Evolutionary conservation across 2,888 invertebrate species (phyloP).

Genomic region (Argynnis bischoffii): DNA sequence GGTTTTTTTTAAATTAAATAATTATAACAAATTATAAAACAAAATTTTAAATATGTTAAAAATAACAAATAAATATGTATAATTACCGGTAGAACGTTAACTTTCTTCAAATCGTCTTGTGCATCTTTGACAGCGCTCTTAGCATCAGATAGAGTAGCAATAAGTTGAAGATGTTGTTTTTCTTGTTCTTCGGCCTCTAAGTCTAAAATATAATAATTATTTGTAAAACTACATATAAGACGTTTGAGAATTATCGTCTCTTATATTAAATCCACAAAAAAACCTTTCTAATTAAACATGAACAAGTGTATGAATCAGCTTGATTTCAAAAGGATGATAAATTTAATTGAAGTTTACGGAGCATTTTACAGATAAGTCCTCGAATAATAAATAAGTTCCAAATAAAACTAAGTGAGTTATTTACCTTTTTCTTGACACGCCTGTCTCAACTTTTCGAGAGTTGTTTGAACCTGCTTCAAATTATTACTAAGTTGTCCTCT

Average conservation of each 20-base stretch:
- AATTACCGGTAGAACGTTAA: slow-evolving; percentile 12
- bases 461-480: slow-evolving; percentile 20
- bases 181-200: slow-evolving; percentile 33
- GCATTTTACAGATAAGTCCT: too few relatives aligned
- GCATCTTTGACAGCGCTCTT: slow-evolving; percentile 42
- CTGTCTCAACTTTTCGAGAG: slow-evolving; percentile 24
- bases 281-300: too few relatives aligned
- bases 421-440: slow-evolving; percentile 19
- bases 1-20: neutral
- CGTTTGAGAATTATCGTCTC: too few relatives aligned
- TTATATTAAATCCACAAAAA: too few relatives aligned
- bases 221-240: too few relatives aligned
- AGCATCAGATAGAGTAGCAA: slow-evolving; percentile 40
- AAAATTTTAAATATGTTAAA: neutral
- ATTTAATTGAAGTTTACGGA: too few relatives aligned
- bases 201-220: neutral
- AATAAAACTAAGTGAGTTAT: neutral
- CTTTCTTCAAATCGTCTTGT: slow-evolving; percentile 46
- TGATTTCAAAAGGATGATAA: too few relatives aligned
- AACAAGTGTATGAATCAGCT: too few relatives aligned
- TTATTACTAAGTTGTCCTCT: slow-evolving; percentile 22
- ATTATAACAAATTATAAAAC: neutral
- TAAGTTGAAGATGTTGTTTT: slow-evolving; percentile 45
- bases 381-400: too few relatives aligned
- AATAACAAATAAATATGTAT: too few relatives aligned